Conservation (phyloP, 2,113 vertebrate species). For the Hippocampus guttulatus region DNA sequence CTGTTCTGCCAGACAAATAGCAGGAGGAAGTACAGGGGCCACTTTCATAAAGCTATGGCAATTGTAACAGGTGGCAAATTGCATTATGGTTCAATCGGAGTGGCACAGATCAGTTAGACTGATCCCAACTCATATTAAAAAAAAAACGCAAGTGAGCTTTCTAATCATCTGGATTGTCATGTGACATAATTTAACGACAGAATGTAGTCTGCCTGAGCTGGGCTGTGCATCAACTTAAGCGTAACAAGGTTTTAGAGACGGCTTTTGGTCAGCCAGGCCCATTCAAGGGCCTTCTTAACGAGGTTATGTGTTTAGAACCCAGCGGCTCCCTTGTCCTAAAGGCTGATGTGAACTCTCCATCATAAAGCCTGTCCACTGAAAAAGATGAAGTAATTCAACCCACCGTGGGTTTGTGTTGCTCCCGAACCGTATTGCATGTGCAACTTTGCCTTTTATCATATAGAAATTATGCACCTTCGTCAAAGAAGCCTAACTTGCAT, state of each 20-base stretch:
- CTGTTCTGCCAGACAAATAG: slow-evolving; percentile 65
- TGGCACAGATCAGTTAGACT: slow-evolving; percentile 62
- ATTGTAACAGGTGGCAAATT: slow-evolving; percentile 75
- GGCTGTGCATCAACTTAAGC: slow-evolving; percentile 66
- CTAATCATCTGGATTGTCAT: slow-evolving; percentile 73
- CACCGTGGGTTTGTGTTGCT: slow-evolving; percentile 30
- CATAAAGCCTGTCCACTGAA: slow-evolving; percentile 51
- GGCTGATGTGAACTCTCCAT: slow-evolving; percentile 60
- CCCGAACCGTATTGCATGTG: slow-evolving; percentile 17
- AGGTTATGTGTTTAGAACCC: slow-evolving; percentile 65
- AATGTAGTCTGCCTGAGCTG: slow-evolving; percentile 60
- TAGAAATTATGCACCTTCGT: too few relatives aligned
- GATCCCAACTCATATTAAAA: slow-evolving; percentile 65
- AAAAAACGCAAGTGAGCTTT: slow-evolving; percentile 47
- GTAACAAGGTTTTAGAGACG: slow-evolving; percentile 73
- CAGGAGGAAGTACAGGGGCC: slow-evolving; percentile 60
- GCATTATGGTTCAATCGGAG: slow-evolving; percentile 68
- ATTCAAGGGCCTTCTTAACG: slow-evolving; percentile 60
- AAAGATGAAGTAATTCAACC: slow-evolving; percentile 40
- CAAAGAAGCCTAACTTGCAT: too few relatives aligned
- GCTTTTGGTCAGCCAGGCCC: slow-evolving; percentile 61
- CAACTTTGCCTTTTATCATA: slow-evolving; percentile 5
- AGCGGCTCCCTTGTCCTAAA: slow-evolving; percentile 59
- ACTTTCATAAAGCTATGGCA: slow-evolving; percentile 71
- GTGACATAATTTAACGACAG: slow-evolving; percentile 68